Evolutionary conservation across 1,140 invertebrate genomes (phyloP), one percentile per base, ranked within the genome.

Genomic region (Samia ricini): DNA sequence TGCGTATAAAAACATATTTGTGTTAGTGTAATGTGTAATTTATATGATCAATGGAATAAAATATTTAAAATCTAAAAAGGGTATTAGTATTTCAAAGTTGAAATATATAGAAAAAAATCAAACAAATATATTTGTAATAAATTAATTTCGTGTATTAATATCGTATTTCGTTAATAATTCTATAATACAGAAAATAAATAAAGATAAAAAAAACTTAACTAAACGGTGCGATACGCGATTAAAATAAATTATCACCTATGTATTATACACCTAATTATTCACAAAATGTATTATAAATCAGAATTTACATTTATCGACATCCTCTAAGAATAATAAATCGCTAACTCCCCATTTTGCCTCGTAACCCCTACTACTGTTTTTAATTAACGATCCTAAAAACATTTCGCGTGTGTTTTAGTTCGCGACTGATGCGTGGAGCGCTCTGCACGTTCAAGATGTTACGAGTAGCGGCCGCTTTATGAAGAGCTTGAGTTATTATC

Each of bases 401-500:
- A n/a, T n/a, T n/a, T n/a, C n/a, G n/a, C n/a, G n/a, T 15, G 15
- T 42, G 4, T 15, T 10, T 1, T 42, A 29, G 26, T 2, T 42
- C 33, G 33, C 33, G 3, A 15, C 33, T 42, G 1, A 42, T 42
- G 33, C 15, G n/a, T 42, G 15, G 33, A 42, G 12, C 33, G 15
- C 33, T 36, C 33, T 36, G 33, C n/a, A 42, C 15, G 10, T 42
- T 12, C 1, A 5, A 42, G 15, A 15, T 42, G 33, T 42, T 15
- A 42, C 15, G 33, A 15, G 33, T 42, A 42, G 6, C 26, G 26
- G 10, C 26, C 26, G 33, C 33, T 10, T 21, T 61, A 56, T 69
- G 76, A 75, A 77, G 76, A 82, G 80, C 66, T 79, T 68, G 83
- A 88, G 87, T 83, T 86, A 89, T 89, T 89, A 86, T 80, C 71